Evolutionary conservation across 2,113 vertebrate species (phyloP), one percentile per base, ranked within the genome.

Genomic region (Festucalex cinctus): DNA sequence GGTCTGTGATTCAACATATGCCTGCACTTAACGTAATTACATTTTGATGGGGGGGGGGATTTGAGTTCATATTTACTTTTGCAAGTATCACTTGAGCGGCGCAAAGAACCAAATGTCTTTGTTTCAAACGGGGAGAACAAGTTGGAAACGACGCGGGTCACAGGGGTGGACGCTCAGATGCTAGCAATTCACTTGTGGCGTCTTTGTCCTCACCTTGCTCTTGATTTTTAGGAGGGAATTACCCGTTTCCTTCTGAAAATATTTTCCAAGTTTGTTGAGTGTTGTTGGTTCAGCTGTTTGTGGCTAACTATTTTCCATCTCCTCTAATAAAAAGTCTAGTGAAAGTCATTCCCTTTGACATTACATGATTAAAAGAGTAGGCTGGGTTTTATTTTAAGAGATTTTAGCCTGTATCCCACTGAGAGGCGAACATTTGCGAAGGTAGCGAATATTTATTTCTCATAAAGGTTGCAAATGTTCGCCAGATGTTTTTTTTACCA

Each of bases 211-310:
- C 74, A 68, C 82, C 70, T 79, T 83, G 76, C 80, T 66, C 71
- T 78, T 73, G 64, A 68, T 76, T 84, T n/a, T 89, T 88, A 85
- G 74, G 66, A 67, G 66, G 71, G 78, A 90, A 90, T 91, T 87
- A 86, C 85, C 78, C 73, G 70, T 79, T 91, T 92, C 88, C 89
- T 89, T 90, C 84, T 63, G 51, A 88, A 92, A 92, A 92, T 86
- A 89, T 83, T 82, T 82, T 71, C 79, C 66, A 65, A 69, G 80
- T 91, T 92, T 89, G 80, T 86, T 85, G 79, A 88, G 88, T 87
- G 78, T 76, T 91, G 86, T 93, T 92, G 92, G 73, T 76, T 83
- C 89, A 92, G 91, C 90, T 92, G 90, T 76, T 74, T 81, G 75
- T 82, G 79, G 78, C 71, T 74, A 81, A 80, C 74, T 62, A 68